Percentiles rank a stretch among this genome's conserved stretches.
These are phyloP conservation scores for Xestia sexstrigata DNA, from an alignment of 2,888 invertebrate species.

Conservation along the genomic window DNA sequence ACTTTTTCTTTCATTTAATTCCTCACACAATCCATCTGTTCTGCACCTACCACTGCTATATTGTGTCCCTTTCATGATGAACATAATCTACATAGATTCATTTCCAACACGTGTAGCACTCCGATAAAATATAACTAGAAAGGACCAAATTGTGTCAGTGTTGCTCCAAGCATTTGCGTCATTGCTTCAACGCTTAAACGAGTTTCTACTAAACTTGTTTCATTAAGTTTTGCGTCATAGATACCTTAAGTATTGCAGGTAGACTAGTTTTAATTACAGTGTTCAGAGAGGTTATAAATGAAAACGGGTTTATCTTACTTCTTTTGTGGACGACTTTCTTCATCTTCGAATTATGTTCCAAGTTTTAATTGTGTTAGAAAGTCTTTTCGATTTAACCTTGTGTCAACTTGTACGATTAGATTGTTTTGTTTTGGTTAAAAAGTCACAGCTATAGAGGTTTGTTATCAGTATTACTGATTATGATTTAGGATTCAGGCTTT, in stretches of 20 bases:
- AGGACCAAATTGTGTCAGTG: conserved; percentile 10
- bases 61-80: too few species aligned
- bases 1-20: background rate
- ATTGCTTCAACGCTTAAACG: conserved; percentile 27
- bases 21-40: background rate
- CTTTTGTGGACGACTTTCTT: conserved; percentile 19
- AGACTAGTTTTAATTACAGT: background rate
- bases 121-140: conserved; percentile 3
- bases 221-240: conserved; percentile 37
- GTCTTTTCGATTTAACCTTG: background rate
- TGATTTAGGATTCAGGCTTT: background rate
- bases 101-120: background rate
- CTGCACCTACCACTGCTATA: background rate
- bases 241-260: background rate
- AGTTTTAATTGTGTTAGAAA: conserved; percentile 14
- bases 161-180: conserved; percentile 34
- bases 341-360: background rate
- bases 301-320: background rate
- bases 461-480: background rate
- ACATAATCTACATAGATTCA: background rate
- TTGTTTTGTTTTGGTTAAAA: too few species aligned
- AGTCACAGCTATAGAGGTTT: too few species aligned
- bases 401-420: background rate
- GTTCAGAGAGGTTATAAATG: background rate
- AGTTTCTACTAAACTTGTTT: conserved; percentile 29